Evolutionary conservation across 2,888 invertebrate genomes (phyloP).

Genomic region (Diachrysia chrysitis): DNA sequence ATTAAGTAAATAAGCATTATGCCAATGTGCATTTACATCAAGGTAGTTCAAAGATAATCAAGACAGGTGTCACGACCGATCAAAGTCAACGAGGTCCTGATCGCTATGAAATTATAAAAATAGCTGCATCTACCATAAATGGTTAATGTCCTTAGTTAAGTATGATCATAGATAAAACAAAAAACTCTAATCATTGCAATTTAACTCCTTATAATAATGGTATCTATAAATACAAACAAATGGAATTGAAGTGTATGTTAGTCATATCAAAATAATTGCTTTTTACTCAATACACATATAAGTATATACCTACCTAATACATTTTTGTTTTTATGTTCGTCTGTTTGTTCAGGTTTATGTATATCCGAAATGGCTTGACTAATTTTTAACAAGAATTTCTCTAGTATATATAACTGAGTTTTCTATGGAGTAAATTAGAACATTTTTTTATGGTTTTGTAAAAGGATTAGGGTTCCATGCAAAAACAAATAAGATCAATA

Average conservation of each 20-base stretch:
- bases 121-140: slow-evolving; percentile 26
- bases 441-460: too few relatives aligned
- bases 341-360: too few relatives aligned
- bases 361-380: too few relatives aligned
- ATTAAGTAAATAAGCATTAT: not conserved
- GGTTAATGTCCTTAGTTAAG: slow-evolving; percentile 36
- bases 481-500: too few relatives aligned
- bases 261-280: not conserved
- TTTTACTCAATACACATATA: too few relatives aligned
- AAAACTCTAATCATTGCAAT: slow-evolving; percentile 32
- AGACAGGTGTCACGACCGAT: slow-evolving; percentile 45
- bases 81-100: slow-evolving; percentile 30
- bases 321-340: too few relatives aligned
- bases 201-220: slow-evolving; percentile 23
- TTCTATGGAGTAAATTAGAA: too few relatives aligned
- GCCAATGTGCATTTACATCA: slow-evolving; percentile 3
- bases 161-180: slow-evolving; percentile 22
- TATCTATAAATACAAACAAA: not conserved
- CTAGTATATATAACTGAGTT: too few relatives aligned
- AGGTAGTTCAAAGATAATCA: slow-evolving; percentile 28
- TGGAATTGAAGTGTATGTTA: not conserved
- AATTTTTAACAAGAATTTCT: too few relatives aligned
- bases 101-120: slow-evolving; percentile 35
- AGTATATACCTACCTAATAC: too few relatives aligned
- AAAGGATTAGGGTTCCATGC: too few relatives aligned